These are phyloP conservation scores for Zeus faber DNA, from an alignment of 2,113 vertebrate species.

Conservation along the genomic window DNA sequence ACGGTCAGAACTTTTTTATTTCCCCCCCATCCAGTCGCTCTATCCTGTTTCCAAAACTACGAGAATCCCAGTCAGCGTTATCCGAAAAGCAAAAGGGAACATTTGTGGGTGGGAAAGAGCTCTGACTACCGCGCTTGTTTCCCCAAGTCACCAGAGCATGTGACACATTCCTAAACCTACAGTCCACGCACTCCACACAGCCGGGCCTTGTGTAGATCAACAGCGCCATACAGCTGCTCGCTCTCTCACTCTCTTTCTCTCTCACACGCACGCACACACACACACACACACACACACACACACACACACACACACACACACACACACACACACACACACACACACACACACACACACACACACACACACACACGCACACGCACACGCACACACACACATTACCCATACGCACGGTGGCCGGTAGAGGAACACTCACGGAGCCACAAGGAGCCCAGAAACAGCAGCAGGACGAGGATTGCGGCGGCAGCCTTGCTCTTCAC, in stretches of 20 bases:
- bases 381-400: neutral
- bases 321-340: slow-evolving; percentile 9
- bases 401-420: neutral
- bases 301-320: slow-evolving; percentile 18
- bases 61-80: too few relatives aligned
- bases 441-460: slow-evolving; percentile 67
- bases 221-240: too few relatives aligned
- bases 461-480: slow-evolving; percentile 64
- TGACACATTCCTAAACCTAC: slow-evolving; percentile 48
- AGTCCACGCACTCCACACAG: slow-evolving; percentile 40
- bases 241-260: too few relatives aligned
- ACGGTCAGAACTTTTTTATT: too few relatives aligned
- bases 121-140: slow-evolving; percentile 13
- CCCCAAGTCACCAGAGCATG: slow-evolving; percentile 37
- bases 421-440: slow-evolving; percentile 61
- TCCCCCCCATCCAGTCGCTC: too few relatives aligned
- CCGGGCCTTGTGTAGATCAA: too few relatives aligned
- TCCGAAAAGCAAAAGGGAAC: too few relatives aligned
- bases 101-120: too few relatives aligned
- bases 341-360: slow-evolving; percentile 3
- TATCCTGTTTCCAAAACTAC: too few relatives aligned
- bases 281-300: slow-evolving; percentile 10
- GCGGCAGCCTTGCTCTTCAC: slow-evolving; percentile 61
- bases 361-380: neutral
- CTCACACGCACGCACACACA: too few relatives aligned